phyloP scores from a whole-genome alignment of 2,888 invertebrate genomes.

The Rambutsinella grinnellia region DNA sequence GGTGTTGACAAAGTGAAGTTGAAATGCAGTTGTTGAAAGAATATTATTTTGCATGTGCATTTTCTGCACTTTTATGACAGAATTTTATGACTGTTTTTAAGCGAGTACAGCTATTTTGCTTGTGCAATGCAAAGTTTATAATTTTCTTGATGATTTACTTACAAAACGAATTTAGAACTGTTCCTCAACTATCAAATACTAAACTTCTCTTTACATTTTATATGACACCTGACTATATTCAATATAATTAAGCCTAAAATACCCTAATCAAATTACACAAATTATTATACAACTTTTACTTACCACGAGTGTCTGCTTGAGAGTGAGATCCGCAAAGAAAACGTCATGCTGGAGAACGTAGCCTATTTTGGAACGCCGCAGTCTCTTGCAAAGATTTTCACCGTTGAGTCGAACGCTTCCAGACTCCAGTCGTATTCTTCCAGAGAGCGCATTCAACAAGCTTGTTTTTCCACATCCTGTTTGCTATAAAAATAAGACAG shows the following conservation, averaged over 20 bases:
- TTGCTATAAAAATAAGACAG: conserved; percentile 41
- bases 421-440: conserved; percentile 76
- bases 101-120: too few relatives aligned
- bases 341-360: conserved; percentile 87
- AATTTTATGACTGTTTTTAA: too few relatives aligned
- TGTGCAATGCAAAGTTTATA: too few relatives aligned
- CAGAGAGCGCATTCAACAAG: conserved; percentile 81
- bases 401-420: conserved; percentile 79
- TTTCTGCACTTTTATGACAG: background rate
- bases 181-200: background rate
- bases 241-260: too few relatives aligned
- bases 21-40: background rate
- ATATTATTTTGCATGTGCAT: conserved; percentile 3
- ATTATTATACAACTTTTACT: too few relatives aligned
- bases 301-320: conserved; percentile 81
- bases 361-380: conserved; percentile 79
- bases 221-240: too few relatives aligned
- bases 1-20: background rate
- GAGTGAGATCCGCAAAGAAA: conserved; percentile 83
- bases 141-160: background rate
- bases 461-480: conserved; percentile 82
- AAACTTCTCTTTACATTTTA: too few relatives aligned
- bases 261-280: too few relatives aligned
- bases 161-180: background rate
- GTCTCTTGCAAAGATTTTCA: conserved; percentile 76